Conservation (phyloP, 2,888 invertebrate species). For the Lagria hirta region DNA sequence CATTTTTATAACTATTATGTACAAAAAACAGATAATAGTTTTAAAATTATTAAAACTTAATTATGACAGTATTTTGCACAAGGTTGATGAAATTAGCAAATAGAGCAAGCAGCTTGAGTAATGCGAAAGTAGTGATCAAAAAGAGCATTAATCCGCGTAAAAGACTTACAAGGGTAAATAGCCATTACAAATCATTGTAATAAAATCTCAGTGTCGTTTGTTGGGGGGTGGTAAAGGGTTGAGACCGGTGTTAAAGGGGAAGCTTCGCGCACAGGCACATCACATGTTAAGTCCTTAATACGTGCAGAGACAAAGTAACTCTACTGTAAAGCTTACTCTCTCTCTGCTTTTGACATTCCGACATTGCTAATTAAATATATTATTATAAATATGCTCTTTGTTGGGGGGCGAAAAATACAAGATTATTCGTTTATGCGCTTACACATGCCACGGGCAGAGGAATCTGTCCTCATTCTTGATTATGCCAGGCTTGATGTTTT, state of each 20-base stretch:
- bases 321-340: slow-evolving; percentile 49
- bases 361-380: slow-evolving; percentile 53
- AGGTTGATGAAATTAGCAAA: no score
- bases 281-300: slow-evolving; percentile 47
- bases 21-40: no score
- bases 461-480: slow-evolving; percentile 23
- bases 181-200: slow-evolving; percentile 19
- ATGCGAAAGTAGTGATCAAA: no score
- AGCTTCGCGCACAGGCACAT: slow-evolving; percentile 43
- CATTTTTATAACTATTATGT: no score
- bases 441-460: slow-evolving; percentile 37
- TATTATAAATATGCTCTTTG: slow-evolving; percentile 51
- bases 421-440: slow-evolving; percentile 46
- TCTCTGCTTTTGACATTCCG: slow-evolving; percentile 51
- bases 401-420: slow-evolving; percentile 45
- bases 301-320: slow-evolving; percentile 50
- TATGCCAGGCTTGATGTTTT: slow-evolving; percentile 19
- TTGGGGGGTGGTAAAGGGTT: slow-evolving; percentile 19
- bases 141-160: no score
- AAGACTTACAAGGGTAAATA: slow-evolving; percentile 1
- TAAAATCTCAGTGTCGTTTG: slow-evolving; percentile 22
- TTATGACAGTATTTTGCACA: no score
- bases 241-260: slow-evolving; percentile 32
- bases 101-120: no score
- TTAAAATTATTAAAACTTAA: no score